Base-by-base conservation (phyloP, 2,113 vertebrate genomes). In the Acanthochromis polyacanthus region DNA sequence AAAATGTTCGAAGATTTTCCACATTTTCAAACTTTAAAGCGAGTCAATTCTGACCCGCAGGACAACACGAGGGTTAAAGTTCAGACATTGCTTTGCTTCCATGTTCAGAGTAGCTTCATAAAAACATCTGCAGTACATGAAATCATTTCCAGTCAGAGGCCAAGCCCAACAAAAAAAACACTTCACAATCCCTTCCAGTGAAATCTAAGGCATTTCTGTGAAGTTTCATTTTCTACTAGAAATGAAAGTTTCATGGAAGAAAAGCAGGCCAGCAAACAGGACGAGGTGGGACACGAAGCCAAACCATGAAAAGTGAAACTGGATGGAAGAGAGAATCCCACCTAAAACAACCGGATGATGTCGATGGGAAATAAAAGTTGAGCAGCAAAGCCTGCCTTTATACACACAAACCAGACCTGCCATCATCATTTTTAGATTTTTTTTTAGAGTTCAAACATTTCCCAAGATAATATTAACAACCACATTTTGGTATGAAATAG, bases 151-250 rank as follows among this genome's bases (percentile, higher is more conserved):
- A 83, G 82, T 85, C 69, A 82, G 81, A 84, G 36, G 60, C 62
- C 55, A 69, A 83, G 55, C 50, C 43, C 61, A 81, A 14, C 40
- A 52, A 30, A 4, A 30, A 5, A 30, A 43, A 80, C 85, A 74
- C 73, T 76, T 83, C 63, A 57, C 75, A 23, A 57, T 53, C 66
- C 57, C 55, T 71, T 76, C 70, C 64, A 70, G 75, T 79, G 63
- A 85, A 65, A 84, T 75, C 75, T 85, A 92, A 93, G 90, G 91
- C 89, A 92, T 90, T 89, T 86, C 79, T 80, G 88, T 89, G 86
- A 88, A 83, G 76, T 67, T 64, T 36, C 4, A 73, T 72, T 79
- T 63, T 71, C 43, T 63, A 77, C 63, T 69, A 65, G 36, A 80
- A 78, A 74, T 56, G 28, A 73, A 73, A 46, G 19, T 78, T 66